Evolutionary conservation across 2,113 vertebrate species (phyloP).

Genomic region (Xyliphius kryptos): DNA sequence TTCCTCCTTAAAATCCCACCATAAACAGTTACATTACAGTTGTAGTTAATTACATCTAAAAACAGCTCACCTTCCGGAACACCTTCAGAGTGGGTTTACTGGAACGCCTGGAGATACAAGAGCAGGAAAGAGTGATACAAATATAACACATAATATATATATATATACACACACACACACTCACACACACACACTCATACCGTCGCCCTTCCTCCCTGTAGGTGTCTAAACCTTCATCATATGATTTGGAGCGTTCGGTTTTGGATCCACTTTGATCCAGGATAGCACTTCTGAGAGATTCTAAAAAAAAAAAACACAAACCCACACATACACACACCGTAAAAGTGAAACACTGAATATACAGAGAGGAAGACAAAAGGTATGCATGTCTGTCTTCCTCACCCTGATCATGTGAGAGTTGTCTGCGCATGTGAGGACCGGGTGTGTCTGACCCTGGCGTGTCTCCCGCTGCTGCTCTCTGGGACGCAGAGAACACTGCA

Average conservation of each 20-base stretch:
- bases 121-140: background rate
- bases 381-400: slow-evolving; percentile 31
- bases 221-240: slow-evolving; percentile 90
- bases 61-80: slow-evolving; percentile 84
- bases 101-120: slow-evolving; percentile 39
- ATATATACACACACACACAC: too few relatives aligned
- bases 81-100: slow-evolving; percentile 84
- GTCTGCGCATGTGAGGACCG: slow-evolving; percentile 81
- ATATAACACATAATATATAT: too few relatives aligned
- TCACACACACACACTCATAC: slow-evolving; percentile 51
- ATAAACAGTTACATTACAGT: too few relatives aligned
- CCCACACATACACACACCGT: too few relatives aligned
- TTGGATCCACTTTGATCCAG: slow-evolving; percentile 76
- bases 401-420: slow-evolving; percentile 97
- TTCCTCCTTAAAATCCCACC: too few relatives aligned
- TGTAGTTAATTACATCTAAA: too few relatives aligned
- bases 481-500: slow-evolving; percentile 83
- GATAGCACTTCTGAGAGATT: slow-evolving; percentile 77
- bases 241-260: slow-evolving; percentile 91
- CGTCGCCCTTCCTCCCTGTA: slow-evolving; percentile 83
- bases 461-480: slow-evolving; percentile 66
- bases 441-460: slow-evolving; percentile 75
- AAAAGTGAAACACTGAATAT: too few relatives aligned
- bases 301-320: too few relatives aligned
- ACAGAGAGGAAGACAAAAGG: too few relatives aligned